A percentile compares a stretch with the other conserved stretches of the same genome.
Conservation (phyloP, 64 coral and sea anemone genomes). For the Montipora cactus region DNA sequence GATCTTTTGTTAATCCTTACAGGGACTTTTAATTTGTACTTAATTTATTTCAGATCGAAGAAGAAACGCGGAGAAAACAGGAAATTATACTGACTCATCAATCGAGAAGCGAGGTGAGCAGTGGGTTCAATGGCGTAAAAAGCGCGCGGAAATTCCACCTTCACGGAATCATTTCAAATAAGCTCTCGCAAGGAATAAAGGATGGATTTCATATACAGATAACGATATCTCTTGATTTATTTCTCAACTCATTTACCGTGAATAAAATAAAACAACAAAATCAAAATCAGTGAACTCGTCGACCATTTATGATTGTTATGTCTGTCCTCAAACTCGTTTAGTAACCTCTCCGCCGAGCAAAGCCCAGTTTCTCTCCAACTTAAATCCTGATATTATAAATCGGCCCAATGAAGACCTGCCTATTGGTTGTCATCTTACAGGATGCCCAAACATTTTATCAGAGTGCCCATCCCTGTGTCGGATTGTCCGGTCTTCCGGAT, state of each 20-base stretch:
- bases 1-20: not conserved
- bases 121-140: not conserved
- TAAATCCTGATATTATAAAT: no score
- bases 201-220: not conserved
- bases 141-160: not conserved
- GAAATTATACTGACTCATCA: not conserved
- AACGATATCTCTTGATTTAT: not conserved
- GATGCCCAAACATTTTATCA: slow-evolving; percentile 26
- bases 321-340: no score
- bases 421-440: slow-evolving; percentile 24
- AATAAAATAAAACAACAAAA: not conserved
- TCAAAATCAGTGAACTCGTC: no score
- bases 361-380: no score
- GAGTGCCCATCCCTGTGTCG: slow-evolving; percentile 74
- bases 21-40: not conserved
- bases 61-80: not conserved
- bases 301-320: no score
- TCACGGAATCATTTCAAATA: not conserved
- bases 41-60: slow-evolving; percentile 4
- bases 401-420: no score
- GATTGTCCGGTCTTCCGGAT: slow-evolving; percentile 46
- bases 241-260: not conserved
- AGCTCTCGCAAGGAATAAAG: not conserved
- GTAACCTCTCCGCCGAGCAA: no score
- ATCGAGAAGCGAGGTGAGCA: slow-evolving; percentile 27